Conservation (phyloP, 2,888 invertebrate species). For the Sesia apiformis region DNA sequence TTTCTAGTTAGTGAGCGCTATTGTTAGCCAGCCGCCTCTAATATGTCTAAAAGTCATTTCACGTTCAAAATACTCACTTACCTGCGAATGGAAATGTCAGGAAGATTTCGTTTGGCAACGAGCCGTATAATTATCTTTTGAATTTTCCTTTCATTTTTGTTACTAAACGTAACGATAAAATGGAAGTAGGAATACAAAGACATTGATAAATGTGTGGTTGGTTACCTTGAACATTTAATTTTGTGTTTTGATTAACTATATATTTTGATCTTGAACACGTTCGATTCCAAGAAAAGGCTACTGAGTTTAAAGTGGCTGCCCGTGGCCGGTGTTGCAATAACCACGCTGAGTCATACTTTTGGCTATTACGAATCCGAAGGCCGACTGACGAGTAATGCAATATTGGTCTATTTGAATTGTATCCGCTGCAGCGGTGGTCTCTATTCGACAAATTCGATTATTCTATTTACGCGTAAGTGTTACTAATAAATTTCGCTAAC, state of each 20-base stretch:
- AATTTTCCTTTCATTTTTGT: too few species aligned
- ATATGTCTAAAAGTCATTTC: slow-evolving; percentile 54
- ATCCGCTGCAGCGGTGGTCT: background rate
- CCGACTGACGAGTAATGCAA: slow-evolving; percentile 18
- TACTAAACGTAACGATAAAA: too few species aligned
- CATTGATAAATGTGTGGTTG: too few species aligned
- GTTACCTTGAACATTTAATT: too few species aligned
- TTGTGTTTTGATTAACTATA: too few species aligned
- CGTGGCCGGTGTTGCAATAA: slow-evolving; percentile 29
- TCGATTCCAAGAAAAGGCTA: slow-evolving; percentile 22
- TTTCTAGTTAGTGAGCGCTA: slow-evolving; percentile 59
- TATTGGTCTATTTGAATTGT: background rate
- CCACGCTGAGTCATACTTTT: slow-evolving; percentile 47
- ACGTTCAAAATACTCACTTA: slow-evolving; percentile 17
- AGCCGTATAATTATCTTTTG: background rate
- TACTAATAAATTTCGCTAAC: too few species aligned
- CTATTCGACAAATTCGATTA: background rate
- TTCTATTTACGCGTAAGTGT: background rate
- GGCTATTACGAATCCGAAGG: slow-evolving; percentile 45
- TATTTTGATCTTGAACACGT: slow-evolving; percentile 22
- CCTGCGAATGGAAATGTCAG: slow-evolving; percentile 3
- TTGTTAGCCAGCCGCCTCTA: slow-evolving; percentile 52
- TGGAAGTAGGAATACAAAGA: too few species aligned
- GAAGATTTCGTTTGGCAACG: slow-evolving; percentile 1
- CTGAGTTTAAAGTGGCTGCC: slow-evolving; percentile 19